A percentile compares a stretch with the other conserved stretches of the same genome.
Conservation (phyloP, 2,888 invertebrate genomes). For the Hanleya hanleyi region DNA sequence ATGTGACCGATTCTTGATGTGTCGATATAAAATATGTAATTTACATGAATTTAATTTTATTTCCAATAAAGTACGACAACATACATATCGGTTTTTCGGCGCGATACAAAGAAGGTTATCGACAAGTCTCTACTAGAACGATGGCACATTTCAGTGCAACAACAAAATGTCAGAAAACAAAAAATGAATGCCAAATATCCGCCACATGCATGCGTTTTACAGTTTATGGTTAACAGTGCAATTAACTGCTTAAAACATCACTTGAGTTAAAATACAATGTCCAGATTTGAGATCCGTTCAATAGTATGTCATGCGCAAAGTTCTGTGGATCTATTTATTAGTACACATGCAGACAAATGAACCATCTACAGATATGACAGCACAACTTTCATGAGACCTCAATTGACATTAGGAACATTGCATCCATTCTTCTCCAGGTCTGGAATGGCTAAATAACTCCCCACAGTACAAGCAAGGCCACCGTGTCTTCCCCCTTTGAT, state of each 20-base stretch:
- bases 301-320: not conserved
- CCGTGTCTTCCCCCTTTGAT: too few relatives aligned
- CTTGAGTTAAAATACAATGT: not conserved
- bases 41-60: too few relatives aligned
- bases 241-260: not conserved
- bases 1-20: too few relatives aligned
- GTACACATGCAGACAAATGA: not conserved
- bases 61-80: too few relatives aligned
- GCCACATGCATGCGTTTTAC: not conserved
- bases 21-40: too few relatives aligned
- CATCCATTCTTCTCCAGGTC: not conserved
- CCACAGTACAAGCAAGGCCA: not conserved
- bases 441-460: constrained; percentile 5
- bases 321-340: not conserved
- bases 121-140: too few relatives aligned
- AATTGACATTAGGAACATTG: not conserved
- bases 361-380: not conserved
- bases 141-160: too few relatives aligned
- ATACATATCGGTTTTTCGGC: too few relatives aligned
- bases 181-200: not conserved
- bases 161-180: not conserved
- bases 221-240: not conserved
- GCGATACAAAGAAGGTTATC: too few relatives aligned
- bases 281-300: not conserved
- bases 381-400: not conserved